A percentile compares a stretch with the other conserved stretches of the same genome.
These are phyloP conservation scores for Chromis chromis DNA, from an alignment of 2,797 vertebrate species.

Conservation along the genomic window DNA sequence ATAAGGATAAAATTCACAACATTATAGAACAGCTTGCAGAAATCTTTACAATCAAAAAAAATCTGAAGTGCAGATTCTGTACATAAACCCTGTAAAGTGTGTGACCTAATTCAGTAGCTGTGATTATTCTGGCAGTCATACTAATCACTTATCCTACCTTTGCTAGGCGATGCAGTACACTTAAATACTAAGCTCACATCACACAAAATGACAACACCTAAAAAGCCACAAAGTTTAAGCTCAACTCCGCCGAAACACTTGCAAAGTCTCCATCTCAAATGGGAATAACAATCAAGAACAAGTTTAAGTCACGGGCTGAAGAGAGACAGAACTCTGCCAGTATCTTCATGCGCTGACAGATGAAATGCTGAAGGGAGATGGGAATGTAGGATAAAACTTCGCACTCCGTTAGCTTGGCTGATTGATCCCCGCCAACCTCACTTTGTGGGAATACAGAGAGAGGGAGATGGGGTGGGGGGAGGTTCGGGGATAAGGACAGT, in stretches of 20 bases:
- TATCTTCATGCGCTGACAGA: slow-evolving; percentile 60
- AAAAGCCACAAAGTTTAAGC: slow-evolving; percentile 51
- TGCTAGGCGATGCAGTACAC: slow-evolving; percentile 28
- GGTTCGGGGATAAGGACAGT: slow-evolving; percentile 66
- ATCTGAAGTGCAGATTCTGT: slow-evolving; percentile 38
- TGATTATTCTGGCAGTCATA: slow-evolving; percentile 40
- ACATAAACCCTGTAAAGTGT: slow-evolving; percentile 27
- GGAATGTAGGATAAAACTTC: slow-evolving; percentile 68
- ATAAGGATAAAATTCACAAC: slow-evolving; percentile 52
- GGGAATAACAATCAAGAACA: slow-evolving; percentile 61
- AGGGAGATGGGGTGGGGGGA: slow-evolving; percentile 43
- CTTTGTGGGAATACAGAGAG: slow-evolving; percentile 59
- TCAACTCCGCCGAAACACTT: slow-evolving; percentile 40
- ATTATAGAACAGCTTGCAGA: slow-evolving; percentile 42
- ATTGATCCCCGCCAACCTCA: slow-evolving; percentile 75
- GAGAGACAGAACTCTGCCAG: slow-evolving; percentile 55
- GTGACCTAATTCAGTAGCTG: slow-evolving; percentile 25
- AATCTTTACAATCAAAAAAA: slow-evolving; percentile 38
- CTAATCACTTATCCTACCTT: slow-evolving; percentile 43
- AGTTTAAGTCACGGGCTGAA: slow-evolving; percentile 37
- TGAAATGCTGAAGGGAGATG: slow-evolving; percentile 66
- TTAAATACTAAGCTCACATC: slow-evolving; percentile 32
- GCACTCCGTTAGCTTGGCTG: slow-evolving; percentile 66
- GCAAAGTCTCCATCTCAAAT: slow-evolving; percentile 47
- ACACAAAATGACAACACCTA: slow-evolving; percentile 30